Evolutionary conservation across 1,140 invertebrate genomes (phyloP), one percentile per base, ranked within the genome.

Genomic region (Holotrichia oblita): DNA sequence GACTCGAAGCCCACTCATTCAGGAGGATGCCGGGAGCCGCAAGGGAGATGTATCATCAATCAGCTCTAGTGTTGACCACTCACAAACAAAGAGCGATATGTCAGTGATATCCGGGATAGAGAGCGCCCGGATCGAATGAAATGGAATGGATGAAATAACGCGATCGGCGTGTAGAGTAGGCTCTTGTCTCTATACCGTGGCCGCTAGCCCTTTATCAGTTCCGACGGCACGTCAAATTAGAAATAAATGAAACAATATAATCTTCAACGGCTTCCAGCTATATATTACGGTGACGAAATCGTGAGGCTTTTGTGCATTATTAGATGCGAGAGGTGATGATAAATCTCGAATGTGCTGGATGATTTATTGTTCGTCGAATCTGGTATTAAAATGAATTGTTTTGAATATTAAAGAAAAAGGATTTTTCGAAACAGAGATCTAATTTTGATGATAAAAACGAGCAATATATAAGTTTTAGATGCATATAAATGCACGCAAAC

Each of bases 181-280:
- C 44, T 14, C 44, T 48, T 17, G 44, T 14, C n/a, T n/a, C 44
- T 48, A 48, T 34, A 34, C 27, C 2, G 27, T 34, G 27, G 27
- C 27, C 27, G 27, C 27, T 34, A 34, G 27, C 27, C 27, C 27
- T 34, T 27, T 69, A 22, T 22, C 17, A 34, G 61, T 69, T 69
- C 22, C 61, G 22, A 69, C 10, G 14, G 22, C 22, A 69, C 17
- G 61, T 69, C 61, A 69, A 69, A 34, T 22, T 69, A 69, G 22
- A 69, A 69, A 69, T 69, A 69, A 69, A 69, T 69, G 61, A 69
- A 69, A 69, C 61, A 69, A 69, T 69, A 69, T 69, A 17, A 27
- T 69, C 61, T 69, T 34, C 8, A 34, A 20, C 4, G n/a, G 14
- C 27, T 69, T 27, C 61, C 61, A 34, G 27, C 27, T 34, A 34